Evolutionary conservation across 2,888 invertebrate genomes (phyloP), one percentile per base, ranked within the genome.

Genomic region (Pseudococcus longispinus): DNA sequence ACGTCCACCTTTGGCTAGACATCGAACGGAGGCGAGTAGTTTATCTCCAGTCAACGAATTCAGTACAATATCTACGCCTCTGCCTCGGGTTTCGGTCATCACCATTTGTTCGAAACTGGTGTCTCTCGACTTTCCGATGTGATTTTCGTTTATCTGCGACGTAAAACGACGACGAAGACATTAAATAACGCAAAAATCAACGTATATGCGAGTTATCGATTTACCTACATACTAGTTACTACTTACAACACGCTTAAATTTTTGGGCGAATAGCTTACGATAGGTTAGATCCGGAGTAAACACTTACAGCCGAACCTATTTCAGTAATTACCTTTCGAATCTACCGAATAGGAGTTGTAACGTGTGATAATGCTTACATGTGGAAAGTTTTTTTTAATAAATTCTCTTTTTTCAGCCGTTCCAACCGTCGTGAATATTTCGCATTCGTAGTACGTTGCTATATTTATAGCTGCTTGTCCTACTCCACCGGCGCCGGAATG

Each of bases 41-140:
- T 86, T 86, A 18, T 86, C 86, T 55, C 44, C 86, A 13, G 86
- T 55, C 9, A 86, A 18, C 26, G 86, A 86, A 77, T 86, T 86
- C n/a, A 86, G n/a, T 26, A 86, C 86, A 0, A 86, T 9, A 23
- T 86, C 74, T 2, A 86, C 86, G 2, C 86, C 86, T 46, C 15
- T 77, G 32, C 86, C 86, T 23, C 80, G 44, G n/a, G 86, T 86
- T 80, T 37, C 26, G 8, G 15, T 80, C 77, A 86, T 46, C n/a
- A 86, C 51, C 37, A 51, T 26, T 15, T 80, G 29, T 44, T 86
- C 86, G 32, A 86, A 86, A 98, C 37, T 55, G 11, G 55, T 32
- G 23, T 86, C 86, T 26, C 86, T n/a, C 1, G 86, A 86, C 26
- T 26, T 80, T 18, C 86, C 86, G 3, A 86, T 86, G 44, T 55